These are phyloP conservation scores for Panthera tigris DNA, from an alignment of 2,113 vertebrate species.

Conservation along the genomic window DNA sequence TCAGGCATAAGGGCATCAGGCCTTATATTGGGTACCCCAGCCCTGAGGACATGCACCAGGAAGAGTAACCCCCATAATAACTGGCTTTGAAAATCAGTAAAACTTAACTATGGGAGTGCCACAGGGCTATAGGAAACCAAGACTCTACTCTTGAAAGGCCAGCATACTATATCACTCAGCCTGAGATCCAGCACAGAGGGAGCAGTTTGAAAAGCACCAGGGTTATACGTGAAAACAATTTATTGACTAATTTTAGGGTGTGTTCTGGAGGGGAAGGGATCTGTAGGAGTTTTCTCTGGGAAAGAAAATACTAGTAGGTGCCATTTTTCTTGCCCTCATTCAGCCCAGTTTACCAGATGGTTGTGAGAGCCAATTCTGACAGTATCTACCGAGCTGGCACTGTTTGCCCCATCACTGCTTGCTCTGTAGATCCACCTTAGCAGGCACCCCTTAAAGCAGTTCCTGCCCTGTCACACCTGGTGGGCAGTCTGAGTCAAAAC, in stretches of 20 bases:
- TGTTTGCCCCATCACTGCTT: neutral
- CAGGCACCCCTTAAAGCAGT: neutral
- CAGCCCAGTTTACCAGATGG: neutral
- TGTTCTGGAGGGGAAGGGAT: neutral
- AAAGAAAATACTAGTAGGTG: neutral
- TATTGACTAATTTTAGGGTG: neutral
- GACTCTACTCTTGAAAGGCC: neutral
- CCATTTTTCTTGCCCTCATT: neutral
- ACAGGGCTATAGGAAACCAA: neutral
- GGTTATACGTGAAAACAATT: neutral
- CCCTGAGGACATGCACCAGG: neutral
- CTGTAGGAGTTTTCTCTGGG: neutral
- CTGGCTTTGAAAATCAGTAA: neutral
- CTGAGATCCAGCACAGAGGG: neutral
- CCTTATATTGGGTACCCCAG: neutral
- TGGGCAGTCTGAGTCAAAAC: neutral
- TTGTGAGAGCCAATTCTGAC: neutral
- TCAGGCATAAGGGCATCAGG: neutral
- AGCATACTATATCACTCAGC: neutral
- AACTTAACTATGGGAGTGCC: neutral
- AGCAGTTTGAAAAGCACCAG: neutral
- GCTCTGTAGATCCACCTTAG: neutral
- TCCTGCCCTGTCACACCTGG: neutral
- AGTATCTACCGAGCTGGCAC: neutral
- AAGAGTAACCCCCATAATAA: neutral